These are phyloP conservation scores for Oncorhynchus tshawytscha DNA, from an alignment of 2,113 vertebrate species.

Conservation along the genomic window DNA sequence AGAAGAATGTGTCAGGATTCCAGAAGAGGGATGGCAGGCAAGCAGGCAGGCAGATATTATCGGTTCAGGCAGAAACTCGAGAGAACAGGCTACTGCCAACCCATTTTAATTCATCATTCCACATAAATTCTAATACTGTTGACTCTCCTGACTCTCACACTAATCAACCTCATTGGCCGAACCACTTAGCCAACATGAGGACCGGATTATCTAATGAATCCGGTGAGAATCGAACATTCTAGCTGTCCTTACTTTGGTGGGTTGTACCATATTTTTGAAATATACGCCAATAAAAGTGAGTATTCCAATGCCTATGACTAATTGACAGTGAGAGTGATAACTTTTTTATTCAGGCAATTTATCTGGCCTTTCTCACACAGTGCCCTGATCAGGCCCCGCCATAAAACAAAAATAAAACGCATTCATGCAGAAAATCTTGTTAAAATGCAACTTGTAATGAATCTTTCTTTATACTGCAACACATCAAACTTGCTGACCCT, in stretches of 20 bases:
- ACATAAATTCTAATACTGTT: slow-evolving; percentile 30
- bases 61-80: slow-evolving; percentile 11
- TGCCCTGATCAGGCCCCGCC: not conserved
- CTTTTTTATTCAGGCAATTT: slow-evolving; percentile 14
- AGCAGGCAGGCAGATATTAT: slow-evolving; percentile 32
- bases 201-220: slow-evolving; percentile 40
- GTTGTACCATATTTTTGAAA: not conserved
- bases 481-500: slow-evolving; percentile 57
- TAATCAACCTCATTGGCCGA: slow-evolving; percentile 15
- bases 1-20: slow-evolving; percentile 23
- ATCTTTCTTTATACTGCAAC: slow-evolving; percentile 50
- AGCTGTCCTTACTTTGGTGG: slow-evolving; percentile 22
- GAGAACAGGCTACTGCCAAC: slow-evolving; percentile 23
- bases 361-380: slow-evolving; percentile 12
- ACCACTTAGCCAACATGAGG: slow-evolving; percentile 12
- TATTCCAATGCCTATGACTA: slow-evolving; percentile 22
- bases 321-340: slow-evolving; percentile 22
- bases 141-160: slow-evolving; percentile 24
- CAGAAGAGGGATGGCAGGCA: slow-evolving; percentile 17
- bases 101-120: slow-evolving; percentile 54
- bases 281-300: slow-evolving; percentile 6
- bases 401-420: slow-evolving; percentile 45
- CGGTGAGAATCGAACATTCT: slow-evolving; percentile 20
- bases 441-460: slow-evolving; percentile 62
- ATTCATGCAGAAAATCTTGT: slow-evolving; percentile 47